Evolutionary conservation across 2,888 invertebrate species (phyloP).

Genomic region (Synanthedon tipuliformis): DNA sequence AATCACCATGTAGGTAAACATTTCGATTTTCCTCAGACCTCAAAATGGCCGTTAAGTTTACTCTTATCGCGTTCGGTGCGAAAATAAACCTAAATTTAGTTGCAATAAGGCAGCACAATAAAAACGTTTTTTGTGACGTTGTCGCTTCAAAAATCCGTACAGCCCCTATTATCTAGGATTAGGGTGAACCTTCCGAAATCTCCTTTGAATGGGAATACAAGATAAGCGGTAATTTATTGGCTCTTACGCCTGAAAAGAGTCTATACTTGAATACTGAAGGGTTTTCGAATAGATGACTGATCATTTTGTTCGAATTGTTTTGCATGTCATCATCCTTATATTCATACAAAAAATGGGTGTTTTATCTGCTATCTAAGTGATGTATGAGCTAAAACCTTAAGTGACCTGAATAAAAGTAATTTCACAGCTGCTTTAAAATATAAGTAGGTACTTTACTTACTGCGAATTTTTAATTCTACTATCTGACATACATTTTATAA

Average conservation of each 20-base stretch:
- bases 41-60: not conserved
- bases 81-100: not conserved
- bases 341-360: not conserved
- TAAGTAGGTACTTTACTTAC: no score
- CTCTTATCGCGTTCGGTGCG: not conserved
- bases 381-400: no score
- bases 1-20: no score
- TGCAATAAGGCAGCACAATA: constrained; percentile 3
- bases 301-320: not conserved
- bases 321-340: not conserved
- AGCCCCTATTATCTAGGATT: constrained; percentile 27
- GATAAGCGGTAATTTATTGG: constrained; percentile 27
- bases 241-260: not conserved
- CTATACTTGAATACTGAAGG: constrained; percentile 1
- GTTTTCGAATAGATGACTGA: constrained; percentile 2
- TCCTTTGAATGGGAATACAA: constrained; percentile 27
- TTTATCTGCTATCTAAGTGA: no score
- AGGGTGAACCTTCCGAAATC: constrained; percentile 21
- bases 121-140: constrained; percentile 8
- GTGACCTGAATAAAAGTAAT: no score
- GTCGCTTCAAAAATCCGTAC: constrained; percentile 14
- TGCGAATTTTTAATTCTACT: no score
- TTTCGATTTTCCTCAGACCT: not conserved
- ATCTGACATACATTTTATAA: no score
- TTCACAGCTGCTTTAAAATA: no score